Base-by-base conservation (phyloP, 1,140 invertebrate species). In the Parasteatoda tepidariorum region DNA sequence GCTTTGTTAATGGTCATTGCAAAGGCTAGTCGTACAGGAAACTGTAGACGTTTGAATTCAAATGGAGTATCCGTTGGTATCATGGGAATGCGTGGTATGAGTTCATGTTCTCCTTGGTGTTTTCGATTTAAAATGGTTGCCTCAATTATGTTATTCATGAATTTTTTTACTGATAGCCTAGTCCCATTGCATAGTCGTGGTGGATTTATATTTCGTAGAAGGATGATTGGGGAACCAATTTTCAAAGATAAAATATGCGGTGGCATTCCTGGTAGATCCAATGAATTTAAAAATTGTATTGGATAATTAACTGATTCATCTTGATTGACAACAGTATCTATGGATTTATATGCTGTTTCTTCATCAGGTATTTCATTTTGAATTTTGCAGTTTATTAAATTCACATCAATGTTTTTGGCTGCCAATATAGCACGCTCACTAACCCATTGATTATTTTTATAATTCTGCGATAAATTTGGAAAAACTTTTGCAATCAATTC, bases 1-100 rank as follows among this genome's bases (percentile, higher is more conserved):
- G 90, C 84, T 87, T 92, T 92, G 85, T 92, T 92, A 6, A 92
- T 90, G 0, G 90, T 90, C 87, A 91, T 91, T 24, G 90, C 88
- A 87, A 91, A 92, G 2, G 87, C 85, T 1, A 90, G 71, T 82
- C 88, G 85, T 0, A 92, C 48, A 18, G 90, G 90, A 88, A 92
- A 91, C 84, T 92, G 90, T 0, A 89, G 30, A 59, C 91, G 64
- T 87, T 89, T 89, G 81, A 91, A 86, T n/a, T 84, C 38, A 84
- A 88, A 86, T 11, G 85, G 83, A n/a, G 31, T 30, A 38, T 70
- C 64, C 28, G 38, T 64, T 30, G 73, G 13, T 34, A 54, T 57
- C 28, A 84, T 30, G 0, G 64, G 66, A 64, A 84, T 84, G 2
- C 64, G 38, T 57, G 79, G 64, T 13, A 84, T 9, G 3, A 84